A percentile compares a stretch with the other conserved stretches of the same genome.
These are phyloP conservation scores for Bombus turneri DNA, from an alignment of 1,140 invertebrate genomes.

Conservation along the genomic window DNA sequence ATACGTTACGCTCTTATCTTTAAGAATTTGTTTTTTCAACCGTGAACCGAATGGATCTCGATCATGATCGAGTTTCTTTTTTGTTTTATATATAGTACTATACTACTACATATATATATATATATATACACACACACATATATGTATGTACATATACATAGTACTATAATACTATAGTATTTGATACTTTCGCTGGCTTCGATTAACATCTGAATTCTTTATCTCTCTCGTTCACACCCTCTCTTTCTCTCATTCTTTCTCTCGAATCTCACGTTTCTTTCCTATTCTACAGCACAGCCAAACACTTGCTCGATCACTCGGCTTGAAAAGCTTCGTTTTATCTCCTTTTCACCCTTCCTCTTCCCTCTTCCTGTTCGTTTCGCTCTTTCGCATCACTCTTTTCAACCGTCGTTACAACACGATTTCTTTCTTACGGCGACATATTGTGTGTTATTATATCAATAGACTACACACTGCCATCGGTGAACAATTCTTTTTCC, in stretches of 20 bases:
- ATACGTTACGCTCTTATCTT: background rate
- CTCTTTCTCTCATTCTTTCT: constrained; percentile 63
- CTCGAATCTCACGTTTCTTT: constrained; percentile 48
- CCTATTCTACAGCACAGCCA: constrained; percentile 82
- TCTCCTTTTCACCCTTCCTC: constrained; percentile 16
- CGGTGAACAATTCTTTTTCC: constrained; percentile 48
- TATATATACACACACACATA: no score
- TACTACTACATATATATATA: background rate
- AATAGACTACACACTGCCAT: constrained; percentile 48
- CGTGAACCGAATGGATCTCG: constrained; percentile 5
- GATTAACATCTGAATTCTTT: constrained; percentile 60
- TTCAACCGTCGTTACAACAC: constrained; percentile 48
- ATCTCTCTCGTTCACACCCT: constrained; percentile 46
- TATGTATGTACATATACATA: background rate
- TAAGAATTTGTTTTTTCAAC: background rate
- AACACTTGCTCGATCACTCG: constrained; percentile 80
- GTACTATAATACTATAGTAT: background rate
- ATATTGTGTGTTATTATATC: constrained; percentile 33
- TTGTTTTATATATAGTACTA: background rate
- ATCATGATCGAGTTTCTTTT: background rate
- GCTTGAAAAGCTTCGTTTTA: constrained; percentile 56
- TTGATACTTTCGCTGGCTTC: constrained; percentile 69
- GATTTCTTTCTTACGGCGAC: constrained; percentile 45
- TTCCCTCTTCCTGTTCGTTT: constrained; percentile 33
- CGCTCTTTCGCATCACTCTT: background rate